Conservation (phyloP, 2,797 vertebrate genomes). For the Neomorphus geoffroyi region DNA sequence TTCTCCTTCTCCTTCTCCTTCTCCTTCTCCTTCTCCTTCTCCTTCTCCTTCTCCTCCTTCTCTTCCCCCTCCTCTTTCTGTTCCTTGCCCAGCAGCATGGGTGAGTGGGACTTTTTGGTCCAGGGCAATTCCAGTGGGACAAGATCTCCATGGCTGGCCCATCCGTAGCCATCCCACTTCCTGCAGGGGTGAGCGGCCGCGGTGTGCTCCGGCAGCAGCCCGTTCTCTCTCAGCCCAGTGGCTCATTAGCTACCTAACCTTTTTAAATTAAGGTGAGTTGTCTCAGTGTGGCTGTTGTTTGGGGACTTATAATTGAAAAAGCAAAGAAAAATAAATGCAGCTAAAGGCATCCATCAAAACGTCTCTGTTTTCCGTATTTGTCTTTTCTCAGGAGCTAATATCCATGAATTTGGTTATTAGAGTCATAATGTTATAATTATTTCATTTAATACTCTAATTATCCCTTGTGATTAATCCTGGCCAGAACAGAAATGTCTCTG, state of each 20-base stretch:
- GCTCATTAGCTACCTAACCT: not conserved
- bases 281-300: not conserved
- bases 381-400: conserved; percentile 46
- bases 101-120: rapidly evolving
- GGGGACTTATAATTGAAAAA: not conserved
- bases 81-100: not conserved
- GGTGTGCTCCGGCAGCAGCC: not conserved
- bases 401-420: conserved; percentile 54
- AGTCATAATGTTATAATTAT: conserved; percentile 62
- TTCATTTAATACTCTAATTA: conserved; percentile 69
- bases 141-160: rapidly evolving
- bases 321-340: not conserved
- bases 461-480: conserved; percentile 66
- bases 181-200: rapidly evolving
- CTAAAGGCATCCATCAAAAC: conserved; percentile 22
- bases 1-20: too few species aligned
- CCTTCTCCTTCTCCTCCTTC: not conserved
- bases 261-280: not conserved
- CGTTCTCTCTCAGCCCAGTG: not conserved
- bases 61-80: too few species aligned
- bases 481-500: conserved; percentile 40
- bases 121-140: rapidly evolving
- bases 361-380: not conserved
- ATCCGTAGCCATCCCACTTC: rapidly evolving
- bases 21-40: not conserved